phyloP scores from a whole-genome alignment of 2,113 vertebrate species.

The Eublepharis macularius region DNA sequence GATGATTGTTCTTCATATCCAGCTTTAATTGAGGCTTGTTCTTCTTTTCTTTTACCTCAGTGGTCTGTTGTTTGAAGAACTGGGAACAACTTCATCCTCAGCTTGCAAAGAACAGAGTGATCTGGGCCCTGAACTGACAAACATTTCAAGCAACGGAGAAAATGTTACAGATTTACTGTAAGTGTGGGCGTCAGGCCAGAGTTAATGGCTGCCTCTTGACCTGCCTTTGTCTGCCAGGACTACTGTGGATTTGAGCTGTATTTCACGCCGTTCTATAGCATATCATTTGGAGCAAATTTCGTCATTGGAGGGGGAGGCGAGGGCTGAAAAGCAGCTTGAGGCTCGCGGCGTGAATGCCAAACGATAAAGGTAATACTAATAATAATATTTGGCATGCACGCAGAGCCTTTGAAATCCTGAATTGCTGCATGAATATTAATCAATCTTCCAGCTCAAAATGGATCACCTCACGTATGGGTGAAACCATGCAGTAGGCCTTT shows the following conservation, averaged over 20 bases:
- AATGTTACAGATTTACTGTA: neutral
- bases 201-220: conserved; percentile 26
- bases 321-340: conserved; percentile 8
- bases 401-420: neutral
- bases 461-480: neutral
- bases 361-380: conserved; percentile 21
- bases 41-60: neutral
- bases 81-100: neutral
- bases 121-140: neutral
- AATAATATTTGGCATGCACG: neutral
- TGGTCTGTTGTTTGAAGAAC: neutral
- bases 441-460: neutral
- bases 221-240: conserved; percentile 31
- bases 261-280: conserved; percentile 4
- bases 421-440: conserved; percentile 15
- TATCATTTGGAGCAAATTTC: neutral
- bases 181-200: neutral
- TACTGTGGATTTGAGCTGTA: neutral
- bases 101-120: neutral
- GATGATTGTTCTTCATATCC: too few species aligned
- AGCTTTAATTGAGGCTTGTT: neutral
- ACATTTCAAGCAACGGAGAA: neutral
- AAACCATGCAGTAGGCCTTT: neutral
- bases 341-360: neutral
- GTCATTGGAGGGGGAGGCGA: neutral